These are phyloP conservation scores for Blastomussa wellsi DNA, from an alignment of 92 coral and sea anemone species.

Conservation along the genomic window DNA sequence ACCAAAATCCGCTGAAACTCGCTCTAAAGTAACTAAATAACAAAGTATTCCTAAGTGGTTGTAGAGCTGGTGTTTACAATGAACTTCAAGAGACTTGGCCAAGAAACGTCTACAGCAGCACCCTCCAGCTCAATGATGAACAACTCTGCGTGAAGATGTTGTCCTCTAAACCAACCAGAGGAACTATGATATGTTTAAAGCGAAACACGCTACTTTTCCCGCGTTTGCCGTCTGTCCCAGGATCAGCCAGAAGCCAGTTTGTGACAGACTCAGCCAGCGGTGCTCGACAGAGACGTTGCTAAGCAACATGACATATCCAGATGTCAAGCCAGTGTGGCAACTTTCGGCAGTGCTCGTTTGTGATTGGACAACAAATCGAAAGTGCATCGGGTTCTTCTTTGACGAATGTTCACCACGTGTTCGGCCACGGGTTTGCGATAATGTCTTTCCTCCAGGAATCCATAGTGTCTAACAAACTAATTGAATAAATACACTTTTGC, in stretches of 20 bases:
- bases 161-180: background rate
- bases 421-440: too few relatives aligned
- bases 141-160: background rate
- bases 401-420: background rate
- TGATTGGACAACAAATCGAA: background rate
- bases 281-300: background rate
- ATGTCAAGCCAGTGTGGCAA: background rate
- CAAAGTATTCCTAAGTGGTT: background rate
- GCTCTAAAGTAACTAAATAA: too few relatives aligned
- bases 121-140: too few relatives aligned
- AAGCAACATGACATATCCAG: background rate
- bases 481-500: background rate
- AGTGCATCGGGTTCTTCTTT: background rate
- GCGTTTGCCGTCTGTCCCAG: background rate
- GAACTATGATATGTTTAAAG: background rate
- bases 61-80: background rate
- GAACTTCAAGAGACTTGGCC: too few relatives aligned
- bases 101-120: too few relatives aligned
- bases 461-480: background rate
- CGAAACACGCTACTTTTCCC: background rate
- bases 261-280: background rate
- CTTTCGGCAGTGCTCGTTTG: background rate
- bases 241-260: background rate
- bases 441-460: background rate
- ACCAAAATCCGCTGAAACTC: too few relatives aligned